Evolutionary conservation across 2,797 vertebrate species (phyloP).

Genomic region (Spatula clypeata): DNA sequence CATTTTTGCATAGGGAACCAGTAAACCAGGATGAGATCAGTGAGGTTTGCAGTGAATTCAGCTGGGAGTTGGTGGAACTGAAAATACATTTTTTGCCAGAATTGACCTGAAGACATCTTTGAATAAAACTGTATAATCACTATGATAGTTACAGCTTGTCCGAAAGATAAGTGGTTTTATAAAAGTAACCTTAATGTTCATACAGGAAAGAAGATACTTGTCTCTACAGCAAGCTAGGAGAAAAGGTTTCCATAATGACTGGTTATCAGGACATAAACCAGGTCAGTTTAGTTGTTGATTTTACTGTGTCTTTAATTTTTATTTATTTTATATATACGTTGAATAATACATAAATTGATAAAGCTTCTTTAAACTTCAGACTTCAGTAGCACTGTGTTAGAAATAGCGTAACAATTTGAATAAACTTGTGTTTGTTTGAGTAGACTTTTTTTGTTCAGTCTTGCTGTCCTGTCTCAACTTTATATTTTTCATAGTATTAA

Average conservation of each 20-base stretch:
- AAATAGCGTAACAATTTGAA: not conserved
- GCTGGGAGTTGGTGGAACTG: not conserved
- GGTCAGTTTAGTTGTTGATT: slow-evolving; percentile 77
- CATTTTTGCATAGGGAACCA: not conserved
- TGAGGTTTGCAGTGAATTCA: not conserved
- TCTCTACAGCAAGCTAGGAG: slow-evolving; percentile 89
- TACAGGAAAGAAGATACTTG: slow-evolving; percentile 92
- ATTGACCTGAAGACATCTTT: not conserved
- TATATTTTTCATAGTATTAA: not conserved
- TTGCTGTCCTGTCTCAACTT: not conserved
- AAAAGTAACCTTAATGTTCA: not conserved
- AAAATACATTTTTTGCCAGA: not conserved
- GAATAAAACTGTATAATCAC: not conserved
- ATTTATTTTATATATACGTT: not conserved
- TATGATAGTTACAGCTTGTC: not conserved
- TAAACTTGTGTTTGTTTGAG: not conserved
- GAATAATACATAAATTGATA: not conserved
- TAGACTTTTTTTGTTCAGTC: not conserved
- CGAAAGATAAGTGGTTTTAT: not conserved
- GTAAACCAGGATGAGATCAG: not conserved
- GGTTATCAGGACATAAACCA: slow-evolving; percentile 86
- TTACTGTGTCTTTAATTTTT: not conserved
- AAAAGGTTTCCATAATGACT: slow-evolving; percentile 88
- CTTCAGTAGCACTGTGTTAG: not conserved
- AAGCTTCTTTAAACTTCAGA: not conserved